Evolutionary conservation across 1,140 invertebrate species (phyloP), one percentile per base, ranked within the genome.

Genomic region (Heliothis subflexa): DNA sequence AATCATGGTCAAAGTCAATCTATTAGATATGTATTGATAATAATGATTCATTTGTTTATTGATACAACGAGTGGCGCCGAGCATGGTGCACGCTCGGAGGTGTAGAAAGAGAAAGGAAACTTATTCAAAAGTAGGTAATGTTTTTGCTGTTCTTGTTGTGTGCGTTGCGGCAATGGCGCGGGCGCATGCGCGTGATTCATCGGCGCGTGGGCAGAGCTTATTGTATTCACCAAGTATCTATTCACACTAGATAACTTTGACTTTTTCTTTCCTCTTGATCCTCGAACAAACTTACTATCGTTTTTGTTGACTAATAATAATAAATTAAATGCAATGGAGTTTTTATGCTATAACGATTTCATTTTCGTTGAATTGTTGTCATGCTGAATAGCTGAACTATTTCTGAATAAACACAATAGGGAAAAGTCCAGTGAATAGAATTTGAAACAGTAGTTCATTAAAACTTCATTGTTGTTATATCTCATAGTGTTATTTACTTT

Each of bases 91-190:
- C 85, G 78, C 81, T 88, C 82, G 66, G 81, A 89, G 87, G 89
- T 92, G 89, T 93, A 94, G 93, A 94, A 94, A 94, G 93, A 93
- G 93, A 94, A 94, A 94, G 93, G 93, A 88, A 92, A 90, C 91
- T 91, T 94, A 93, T 91, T 90, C 91, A 94, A 94, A 94, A 94
- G 92, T 94, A 90, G 93, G 93, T 93, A 93, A 94, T 94, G 93
- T 94, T 94, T 93, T 93, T 92, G 90, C 91, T 89, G 89, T 86
- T 90, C 82, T 86, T 77, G 84, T 80, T 87, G 82, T 86, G 85
- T 82, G 50, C 80, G 82, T 86, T 86, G 83, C 81, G 81, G 82
- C 81, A 84, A 84, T 83, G 83, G 85, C 85, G 81, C 83, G 57
- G 74, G 78, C 80, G 83, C 76, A 82, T 82, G 86, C 85, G 88